Evolutionary conservation across 2,797 vertebrate genomes (phyloP).

Genomic region (Acipenser transmontanus): DNA sequence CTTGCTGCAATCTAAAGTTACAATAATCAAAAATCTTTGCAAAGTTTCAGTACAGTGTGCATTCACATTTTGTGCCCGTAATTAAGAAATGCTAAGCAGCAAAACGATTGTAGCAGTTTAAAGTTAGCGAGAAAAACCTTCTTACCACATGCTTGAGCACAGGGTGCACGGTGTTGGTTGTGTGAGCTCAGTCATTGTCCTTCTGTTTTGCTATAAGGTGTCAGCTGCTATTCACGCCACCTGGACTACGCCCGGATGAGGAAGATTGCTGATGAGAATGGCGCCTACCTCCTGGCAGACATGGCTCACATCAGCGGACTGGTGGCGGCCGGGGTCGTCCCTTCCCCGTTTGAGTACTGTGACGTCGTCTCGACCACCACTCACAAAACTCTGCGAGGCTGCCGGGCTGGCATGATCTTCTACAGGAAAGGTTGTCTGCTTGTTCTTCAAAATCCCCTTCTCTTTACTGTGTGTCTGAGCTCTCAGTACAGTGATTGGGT

Average conservation of each 20-base stretch:
- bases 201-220: slow-evolving; percentile 49
- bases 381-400: slow-evolving; percentile 94
- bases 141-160: too few species aligned
- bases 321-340: slow-evolving; percentile 80
- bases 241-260: slow-evolving; percentile 82
- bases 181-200: too few species aligned
- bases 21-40: too few species aligned
- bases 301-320: slow-evolving; percentile 96
- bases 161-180: too few species aligned
- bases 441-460: neutral
- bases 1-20: too few species aligned
- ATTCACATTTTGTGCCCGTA: too few species aligned
- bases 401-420: slow-evolving; percentile 88
- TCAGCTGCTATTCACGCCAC: slow-evolving; percentile 91
- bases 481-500: accelerated
- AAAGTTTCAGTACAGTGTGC: too few species aligned
- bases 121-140: too few species aligned
- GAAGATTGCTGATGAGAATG: slow-evolving; percentile 72
- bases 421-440: slow-evolving; percentile 76
- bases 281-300: slow-evolving; percentile 83
- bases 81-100: too few species aligned
- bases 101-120: too few species aligned
- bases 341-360: slow-evolving; percentile 84
- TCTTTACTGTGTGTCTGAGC: accelerated
- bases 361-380: slow-evolving; percentile 90